phyloP scores from a whole-genome alignment of 2,888 invertebrate species.

The Esperia sulphurella region DNA sequence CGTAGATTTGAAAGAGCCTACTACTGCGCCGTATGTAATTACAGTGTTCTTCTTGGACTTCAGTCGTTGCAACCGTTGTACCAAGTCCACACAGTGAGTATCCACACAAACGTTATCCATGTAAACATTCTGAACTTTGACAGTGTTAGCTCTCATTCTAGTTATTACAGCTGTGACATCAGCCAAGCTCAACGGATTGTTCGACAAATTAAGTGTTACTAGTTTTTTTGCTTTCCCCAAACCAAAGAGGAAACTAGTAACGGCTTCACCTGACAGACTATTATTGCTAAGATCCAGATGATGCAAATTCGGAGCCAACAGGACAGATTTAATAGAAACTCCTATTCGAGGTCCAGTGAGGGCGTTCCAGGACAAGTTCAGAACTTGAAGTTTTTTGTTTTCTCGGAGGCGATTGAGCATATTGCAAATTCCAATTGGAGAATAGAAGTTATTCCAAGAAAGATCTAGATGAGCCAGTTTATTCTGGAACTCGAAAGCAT shows the following conservation, averaged over 20 bases:
- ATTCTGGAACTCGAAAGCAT: conserved; percentile 44
- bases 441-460: conserved; percentile 51
- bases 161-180: conserved; percentile 39
- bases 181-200: conserved; percentile 41
- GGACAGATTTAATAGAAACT: conserved; percentile 27
- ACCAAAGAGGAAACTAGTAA: conserved; percentile 23
- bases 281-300: conserved; percentile 49
- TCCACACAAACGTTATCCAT: conserved; percentile 48
- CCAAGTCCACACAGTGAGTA: conserved; percentile 28
- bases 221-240: conserved; percentile 39
- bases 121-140: conserved; percentile 36
- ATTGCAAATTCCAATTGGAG: conserved; percentile 28
- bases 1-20: conserved; percentile 15
- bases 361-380: conserved; percentile 54
- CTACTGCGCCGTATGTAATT: conserved; percentile 41
- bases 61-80: conserved; percentile 25
- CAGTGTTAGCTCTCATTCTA: conserved; percentile 29
- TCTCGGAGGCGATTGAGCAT: conserved; percentile 37
- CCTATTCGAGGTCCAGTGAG: conserved; percentile 36
- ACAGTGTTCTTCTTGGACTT: conserved; percentile 30
- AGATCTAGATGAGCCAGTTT: conserved; percentile 44
- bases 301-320: conserved; percentile 33
- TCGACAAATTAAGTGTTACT: conserved; percentile 43
- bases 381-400: conserved; percentile 32
- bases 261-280: conserved; percentile 34